Base-by-base conservation (phyloP, 2,888 invertebrate species). In the Drosophila atroscutellata region DNA sequence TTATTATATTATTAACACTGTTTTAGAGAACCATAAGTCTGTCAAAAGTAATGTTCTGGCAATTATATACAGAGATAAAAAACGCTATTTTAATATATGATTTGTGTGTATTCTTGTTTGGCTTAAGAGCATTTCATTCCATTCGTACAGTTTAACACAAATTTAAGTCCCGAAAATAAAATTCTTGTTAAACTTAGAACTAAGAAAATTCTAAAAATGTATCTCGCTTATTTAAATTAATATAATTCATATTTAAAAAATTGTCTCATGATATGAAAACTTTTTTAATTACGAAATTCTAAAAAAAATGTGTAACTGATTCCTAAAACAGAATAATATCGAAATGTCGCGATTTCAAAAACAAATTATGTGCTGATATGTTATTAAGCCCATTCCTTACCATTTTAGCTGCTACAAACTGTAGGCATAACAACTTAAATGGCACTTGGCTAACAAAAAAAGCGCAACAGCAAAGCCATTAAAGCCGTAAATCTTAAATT, bases 401-500 rank as follows among this genome's bases (percentile, higher is more conserved):
- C 9, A 24, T 36, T 49, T 54, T 52, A 4, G 47, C 20, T 18
- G 32, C 2, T 51, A 18, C 56, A 37, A 59, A 59, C 52, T 69
- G 37, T 28, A 28, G n/a, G 15, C 30, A 50, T 56, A 30, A 49
- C 18, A 42, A 50, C 30, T 15, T 11, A 49, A 61, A 54, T 55
- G 28, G 20, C 36, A 50, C 34, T 68, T 39, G 39, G 20, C n/a
- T 49, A 67, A 49, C 34, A 58, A 55, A 28, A 47, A 51, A 58
- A 32, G 71, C 32, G 71, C 56, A 52, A n/a, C 37, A 55, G n/a
- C 47, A 37, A 76, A 54, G 66, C 75, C 59, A 51, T 78, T 68
- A 59, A 56, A 62, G 56, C 66, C 79, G 70, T 84, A 84, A 81
- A 81, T 81, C 80, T 79, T 58, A 76, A 81, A 76, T 82, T 81